A percentile compares a stretch with the other conserved stretches of the same genome.
Evolutionary conservation across 2,113 vertebrate species (phyloP).

Genomic region (Gorsachius goisagi): DNA sequence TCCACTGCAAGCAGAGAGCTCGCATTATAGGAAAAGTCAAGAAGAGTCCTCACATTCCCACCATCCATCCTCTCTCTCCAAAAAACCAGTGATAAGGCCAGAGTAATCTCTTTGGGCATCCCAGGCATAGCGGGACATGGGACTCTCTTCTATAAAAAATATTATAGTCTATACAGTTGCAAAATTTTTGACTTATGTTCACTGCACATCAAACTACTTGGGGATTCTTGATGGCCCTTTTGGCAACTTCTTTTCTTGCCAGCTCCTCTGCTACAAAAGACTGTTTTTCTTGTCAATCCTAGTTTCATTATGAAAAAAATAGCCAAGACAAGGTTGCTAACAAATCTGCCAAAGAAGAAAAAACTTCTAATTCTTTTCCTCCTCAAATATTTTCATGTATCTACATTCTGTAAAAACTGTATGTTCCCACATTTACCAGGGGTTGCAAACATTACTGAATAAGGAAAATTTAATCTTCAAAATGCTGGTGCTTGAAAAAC

Average conservation of each 20-base stretch:
- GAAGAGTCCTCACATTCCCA: slow-evolving; percentile 38
- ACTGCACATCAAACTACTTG: background rate
- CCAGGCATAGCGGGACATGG: background rate
- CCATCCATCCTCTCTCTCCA: background rate
- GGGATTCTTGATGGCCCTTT: background rate
- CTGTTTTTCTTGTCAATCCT: slow-evolving; percentile 4
- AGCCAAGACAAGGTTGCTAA: background rate
- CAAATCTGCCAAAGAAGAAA: background rate
- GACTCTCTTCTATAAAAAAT: background rate
- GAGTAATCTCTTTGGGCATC: background rate
- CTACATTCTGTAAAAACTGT: background rate
- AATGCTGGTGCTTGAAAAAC: background rate
- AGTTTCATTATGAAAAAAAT: background rate
- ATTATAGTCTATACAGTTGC: background rate
- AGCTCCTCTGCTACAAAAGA: background rate
- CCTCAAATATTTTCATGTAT: background rate
- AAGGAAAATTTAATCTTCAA: background rate
- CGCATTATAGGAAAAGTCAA: slow-evolving; percentile 4
- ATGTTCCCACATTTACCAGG: background rate
- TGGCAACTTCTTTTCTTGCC: background rate
- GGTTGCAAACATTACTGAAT: background rate
- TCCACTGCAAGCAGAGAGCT: slow-evolving; percentile 40
- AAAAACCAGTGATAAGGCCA: background rate
- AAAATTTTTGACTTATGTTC: background rate
- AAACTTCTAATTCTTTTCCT: background rate